These are phyloP conservation scores for Danio tinwini DNA, from an alignment of 2,797 vertebrate species.

Conservation along the genomic window DNA sequence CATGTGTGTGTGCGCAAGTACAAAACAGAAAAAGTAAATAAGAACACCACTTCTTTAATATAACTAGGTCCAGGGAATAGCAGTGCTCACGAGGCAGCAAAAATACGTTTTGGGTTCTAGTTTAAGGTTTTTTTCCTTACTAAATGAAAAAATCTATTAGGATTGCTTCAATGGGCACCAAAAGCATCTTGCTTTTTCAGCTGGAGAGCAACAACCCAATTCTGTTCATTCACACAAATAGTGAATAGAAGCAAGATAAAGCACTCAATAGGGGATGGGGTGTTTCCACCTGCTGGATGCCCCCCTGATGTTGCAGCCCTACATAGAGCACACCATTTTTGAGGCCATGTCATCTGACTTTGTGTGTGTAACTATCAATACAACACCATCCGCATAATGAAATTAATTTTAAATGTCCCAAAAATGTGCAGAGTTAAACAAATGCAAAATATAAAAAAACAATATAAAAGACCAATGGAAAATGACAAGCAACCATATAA, in stretches of 20 bases:
- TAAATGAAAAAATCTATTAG: not conserved
- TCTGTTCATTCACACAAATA: not conserved
- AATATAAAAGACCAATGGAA: not conserved
- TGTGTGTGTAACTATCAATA: not conserved
- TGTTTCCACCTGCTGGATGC: not conserved
- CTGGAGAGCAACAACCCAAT: not conserved
- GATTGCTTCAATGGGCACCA: not conserved
- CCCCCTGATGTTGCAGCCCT: not conserved
- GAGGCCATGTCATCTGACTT: not conserved
- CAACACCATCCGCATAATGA: no score
- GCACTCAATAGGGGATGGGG: not conserved
- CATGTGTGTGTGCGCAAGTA: not conserved
- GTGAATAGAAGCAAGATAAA: not conserved
- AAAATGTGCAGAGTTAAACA: not conserved
- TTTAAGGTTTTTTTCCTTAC: not conserved
- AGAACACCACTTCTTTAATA: not conserved
- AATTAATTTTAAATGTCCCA: no score
- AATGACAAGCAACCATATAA: no score
- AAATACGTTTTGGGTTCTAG: not conserved
- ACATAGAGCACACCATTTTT: not conserved
- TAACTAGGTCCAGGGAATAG: conserved; percentile 10
- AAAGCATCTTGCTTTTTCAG: not conserved
- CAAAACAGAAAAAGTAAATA: not conserved
- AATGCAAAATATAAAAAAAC: not conserved
- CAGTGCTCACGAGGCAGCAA: not conserved